Evolutionary conservation across 2,113 vertebrate genomes (phyloP).

Genomic region (Vombatus ursinus): DNA sequence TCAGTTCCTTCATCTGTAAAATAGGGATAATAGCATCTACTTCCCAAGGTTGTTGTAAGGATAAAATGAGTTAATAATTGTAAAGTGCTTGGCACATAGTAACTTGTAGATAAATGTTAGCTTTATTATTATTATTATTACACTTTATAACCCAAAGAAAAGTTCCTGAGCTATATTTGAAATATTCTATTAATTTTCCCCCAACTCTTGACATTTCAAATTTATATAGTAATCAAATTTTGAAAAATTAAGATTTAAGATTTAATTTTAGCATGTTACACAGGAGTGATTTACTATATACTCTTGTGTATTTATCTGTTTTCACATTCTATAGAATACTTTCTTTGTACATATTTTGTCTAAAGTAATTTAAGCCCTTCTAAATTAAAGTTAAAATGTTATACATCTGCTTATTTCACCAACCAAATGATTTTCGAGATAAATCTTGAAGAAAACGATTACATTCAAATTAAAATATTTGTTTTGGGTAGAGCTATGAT

Average conservation of each 20-base stretch:
- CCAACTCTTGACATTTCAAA: conserved; percentile 8
- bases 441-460: conserved; percentile 70
- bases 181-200: not conserved
- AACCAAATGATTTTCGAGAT: conserved; percentile 75
- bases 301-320: too few species aligned
- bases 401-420: conserved; percentile 64
- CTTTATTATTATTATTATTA: conserved; percentile 10
- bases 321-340: not conserved
- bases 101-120: not conserved
- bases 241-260: not conserved
- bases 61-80: not conserved
- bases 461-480: conserved; percentile 67
- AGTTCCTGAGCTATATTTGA: not conserved
- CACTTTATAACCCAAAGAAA: not conserved
- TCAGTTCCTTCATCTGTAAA: too few species aligned
- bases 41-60: too few species aligned
- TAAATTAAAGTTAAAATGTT: conserved; percentile 62
- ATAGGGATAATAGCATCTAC: too few species aligned
- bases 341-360: not conserved
- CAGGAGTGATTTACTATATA: not conserved
- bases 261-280: not conserved
- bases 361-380: conserved; percentile 50
- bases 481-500: conserved; percentile 2
- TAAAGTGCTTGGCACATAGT: not conserved
- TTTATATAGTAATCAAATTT: not conserved